These are phyloP conservation scores for Venustoraphidia nigricollis DNA, from an alignment of 2,888 invertebrate genomes.

Conservation along the genomic window DNA sequence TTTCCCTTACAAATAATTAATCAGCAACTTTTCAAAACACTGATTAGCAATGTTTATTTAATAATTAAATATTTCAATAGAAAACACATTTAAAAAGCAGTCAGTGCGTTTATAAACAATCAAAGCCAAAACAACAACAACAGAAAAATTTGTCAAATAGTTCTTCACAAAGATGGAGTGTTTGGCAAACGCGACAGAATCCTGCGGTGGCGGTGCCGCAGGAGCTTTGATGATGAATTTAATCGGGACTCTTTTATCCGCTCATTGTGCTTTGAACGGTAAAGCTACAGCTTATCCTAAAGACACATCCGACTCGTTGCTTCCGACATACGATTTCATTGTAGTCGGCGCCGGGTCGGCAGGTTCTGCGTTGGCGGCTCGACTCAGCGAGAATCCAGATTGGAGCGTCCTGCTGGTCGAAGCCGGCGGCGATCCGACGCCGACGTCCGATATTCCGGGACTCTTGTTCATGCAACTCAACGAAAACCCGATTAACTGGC, in stretches of 20 bases:
- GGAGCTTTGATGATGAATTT: constrained; percentile 2
- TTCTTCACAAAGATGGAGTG: constrained; percentile 1
- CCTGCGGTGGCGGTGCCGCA: constrained; percentile 2
- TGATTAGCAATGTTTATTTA: not conserved
- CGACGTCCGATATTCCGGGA: constrained; percentile 23
- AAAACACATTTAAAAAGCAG: constrained; percentile 3
- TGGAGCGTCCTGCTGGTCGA: constrained; percentile 21
- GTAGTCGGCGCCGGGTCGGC: constrained; percentile 29
- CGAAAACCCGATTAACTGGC: constrained; percentile 20
- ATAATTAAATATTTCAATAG: not conserved
- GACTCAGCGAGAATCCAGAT: constrained; percentile 16
- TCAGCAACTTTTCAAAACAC: not conserved
- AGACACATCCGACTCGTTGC: not conserved
- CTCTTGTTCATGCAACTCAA: constrained; percentile 20
- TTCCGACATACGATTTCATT: constrained; percentile 30
- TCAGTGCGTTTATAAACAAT: constrained; percentile 15
- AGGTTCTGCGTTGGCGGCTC: constrained; percentile 23
- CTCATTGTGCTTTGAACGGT: constrained; percentile 1
- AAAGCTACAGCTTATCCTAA: not conserved
- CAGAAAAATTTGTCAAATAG: too few relatives aligned
- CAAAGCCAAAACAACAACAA: too few relatives aligned
- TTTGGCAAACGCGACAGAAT: not conserved
- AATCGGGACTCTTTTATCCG: constrained; percentile 1
- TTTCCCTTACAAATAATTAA: too few relatives aligned
- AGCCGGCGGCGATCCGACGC: constrained; percentile 23